Evolutionary conservation across 2,113 vertebrate genomes (phyloP).

Genomic region (Tylochromis polylepis): DNA sequence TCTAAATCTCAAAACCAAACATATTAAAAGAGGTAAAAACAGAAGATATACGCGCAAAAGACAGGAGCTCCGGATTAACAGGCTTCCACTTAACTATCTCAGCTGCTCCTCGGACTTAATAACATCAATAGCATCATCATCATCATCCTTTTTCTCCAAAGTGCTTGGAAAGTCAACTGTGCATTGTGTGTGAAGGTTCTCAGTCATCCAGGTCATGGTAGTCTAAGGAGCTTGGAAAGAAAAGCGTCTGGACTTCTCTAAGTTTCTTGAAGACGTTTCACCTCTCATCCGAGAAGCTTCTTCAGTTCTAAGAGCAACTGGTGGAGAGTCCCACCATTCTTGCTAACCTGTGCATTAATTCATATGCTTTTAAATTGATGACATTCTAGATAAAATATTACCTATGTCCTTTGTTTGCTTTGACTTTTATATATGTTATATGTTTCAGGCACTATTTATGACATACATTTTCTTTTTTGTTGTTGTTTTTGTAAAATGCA

Average conservation of each 20-base stretch:
- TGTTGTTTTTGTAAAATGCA: neutral
- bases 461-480: neutral
- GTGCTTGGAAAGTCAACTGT: rapidly evolving
- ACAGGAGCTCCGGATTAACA: neutral
- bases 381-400: rapidly evolving
- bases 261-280: too few species aligned
- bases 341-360: neutral
- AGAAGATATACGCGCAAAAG: neutral
- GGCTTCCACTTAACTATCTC: neutral
- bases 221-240: too few species aligned
- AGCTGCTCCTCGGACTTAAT: neutral
- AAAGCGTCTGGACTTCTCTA: too few species aligned
- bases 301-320: too few species aligned
- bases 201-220: too few species aligned
- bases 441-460: neutral
- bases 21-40: neutral
- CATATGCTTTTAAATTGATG: neutral
- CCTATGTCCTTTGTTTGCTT: neutral
- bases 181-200: too few species aligned
- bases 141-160: neutral
- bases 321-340: too few species aligned
- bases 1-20: neutral
- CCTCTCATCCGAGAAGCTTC: too few species aligned
- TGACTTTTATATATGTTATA: neutral
- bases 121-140: neutral